Conservation (phyloP, 2,888 invertebrate species). For the Mayetiola destructor region DNA sequence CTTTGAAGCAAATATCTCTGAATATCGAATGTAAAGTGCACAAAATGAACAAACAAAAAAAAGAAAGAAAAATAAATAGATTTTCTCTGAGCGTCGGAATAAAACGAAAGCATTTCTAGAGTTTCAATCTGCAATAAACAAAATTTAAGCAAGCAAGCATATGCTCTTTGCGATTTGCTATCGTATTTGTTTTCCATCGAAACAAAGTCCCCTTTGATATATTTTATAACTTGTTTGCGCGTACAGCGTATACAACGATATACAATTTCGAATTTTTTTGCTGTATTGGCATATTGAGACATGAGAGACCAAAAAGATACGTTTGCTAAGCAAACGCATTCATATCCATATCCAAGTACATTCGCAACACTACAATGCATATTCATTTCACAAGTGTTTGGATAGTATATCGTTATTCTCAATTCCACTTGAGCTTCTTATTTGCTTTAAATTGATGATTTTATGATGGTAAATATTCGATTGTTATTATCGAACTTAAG, state of each 20-base stretch:
- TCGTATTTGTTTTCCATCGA: constrained; percentile 11
- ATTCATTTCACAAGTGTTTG: too few relatives aligned
- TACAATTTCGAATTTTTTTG: background rate
- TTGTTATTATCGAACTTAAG: constrained; percentile 1
- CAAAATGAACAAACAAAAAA: too few relatives aligned
- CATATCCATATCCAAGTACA: too few relatives aligned
- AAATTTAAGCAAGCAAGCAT: constrained; percentile 4
- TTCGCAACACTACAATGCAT: too few relatives aligned
- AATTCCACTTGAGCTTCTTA: background rate
- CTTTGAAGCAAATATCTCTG: too few relatives aligned
- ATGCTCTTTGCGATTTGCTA: too few relatives aligned
- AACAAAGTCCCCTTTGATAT: constrained; percentile 5
- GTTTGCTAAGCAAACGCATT: background rate
- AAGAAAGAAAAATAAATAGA: too few relatives aligned
- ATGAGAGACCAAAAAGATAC: background rate
- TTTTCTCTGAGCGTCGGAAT: too few relatives aligned
- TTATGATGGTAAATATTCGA: constrained; percentile 10
- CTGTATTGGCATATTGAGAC: background rate
- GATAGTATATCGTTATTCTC: background rate
- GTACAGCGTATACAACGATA: background rate
- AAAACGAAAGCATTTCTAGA: background rate
- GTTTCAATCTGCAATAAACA: constrained; percentile 10
- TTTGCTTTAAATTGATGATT: constrained; percentile 12
- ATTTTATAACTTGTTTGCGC: background rate
- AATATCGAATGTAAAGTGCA: too few relatives aligned